phyloP scores from a whole-genome alignment of 2,113 vertebrate species.

The Hemiprocne comata region DNA sequence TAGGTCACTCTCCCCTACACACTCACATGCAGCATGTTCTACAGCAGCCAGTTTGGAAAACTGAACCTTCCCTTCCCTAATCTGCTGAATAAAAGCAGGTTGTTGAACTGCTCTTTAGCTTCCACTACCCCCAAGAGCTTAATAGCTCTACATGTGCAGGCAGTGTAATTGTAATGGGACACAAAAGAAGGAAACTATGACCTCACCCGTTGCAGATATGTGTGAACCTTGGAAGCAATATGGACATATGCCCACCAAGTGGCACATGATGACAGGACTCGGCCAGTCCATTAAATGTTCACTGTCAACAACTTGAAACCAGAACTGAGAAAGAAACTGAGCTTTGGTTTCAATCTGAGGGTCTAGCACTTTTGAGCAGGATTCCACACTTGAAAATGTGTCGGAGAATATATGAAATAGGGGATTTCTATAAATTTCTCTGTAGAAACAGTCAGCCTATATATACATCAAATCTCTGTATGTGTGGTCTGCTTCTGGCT shows the following conservation, averaged over 20 bases:
- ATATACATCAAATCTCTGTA: neutral
- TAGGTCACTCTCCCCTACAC: neutral
- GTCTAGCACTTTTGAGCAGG: neutral
- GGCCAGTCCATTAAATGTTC: conserved; percentile 1
- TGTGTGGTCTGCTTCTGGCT: neutral
- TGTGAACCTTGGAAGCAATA: neutral
- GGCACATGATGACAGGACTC: neutral
- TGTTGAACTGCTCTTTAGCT: neutral
- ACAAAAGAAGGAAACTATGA: neutral
- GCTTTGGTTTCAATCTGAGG: neutral
- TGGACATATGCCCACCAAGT: neutral
- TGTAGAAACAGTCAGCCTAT: neutral
- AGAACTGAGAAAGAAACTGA: neutral
- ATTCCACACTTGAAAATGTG: neutral
- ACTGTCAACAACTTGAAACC: neutral
- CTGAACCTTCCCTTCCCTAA: neutral
- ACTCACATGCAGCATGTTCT: neutral
- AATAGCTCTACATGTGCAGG: neutral
- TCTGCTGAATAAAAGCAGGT: neutral
- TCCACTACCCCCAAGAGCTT: neutral
- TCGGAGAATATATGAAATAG: neutral
- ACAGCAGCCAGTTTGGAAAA: neutral
- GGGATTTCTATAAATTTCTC: neutral
- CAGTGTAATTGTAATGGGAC: neutral
- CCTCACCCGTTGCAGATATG: neutral